Conservation (phyloP, 2,888 invertebrate genomes). For the Scaptomyza parva region DNA sequence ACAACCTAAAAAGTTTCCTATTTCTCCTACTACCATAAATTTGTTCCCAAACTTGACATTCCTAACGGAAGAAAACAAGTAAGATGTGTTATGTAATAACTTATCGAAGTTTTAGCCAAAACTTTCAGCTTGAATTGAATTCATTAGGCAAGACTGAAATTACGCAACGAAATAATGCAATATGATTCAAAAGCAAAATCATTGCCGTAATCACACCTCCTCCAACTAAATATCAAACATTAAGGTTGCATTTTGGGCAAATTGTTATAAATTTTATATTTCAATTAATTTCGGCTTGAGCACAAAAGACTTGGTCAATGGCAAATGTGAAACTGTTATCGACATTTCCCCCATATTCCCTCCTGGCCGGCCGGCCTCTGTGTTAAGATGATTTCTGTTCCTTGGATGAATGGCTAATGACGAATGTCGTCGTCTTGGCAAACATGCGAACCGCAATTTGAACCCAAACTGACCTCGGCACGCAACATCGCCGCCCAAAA, state of each 20-base stretch:
- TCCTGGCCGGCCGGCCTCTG: no score
- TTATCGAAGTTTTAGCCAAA: neutral
- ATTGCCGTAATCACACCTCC: slow-evolving; percentile 18
- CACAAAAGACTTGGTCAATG: slow-evolving; percentile 22
- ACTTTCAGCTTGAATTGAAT: slow-evolving; percentile 1
- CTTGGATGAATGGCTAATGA: slow-evolving; percentile 51
- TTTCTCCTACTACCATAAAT: neutral
- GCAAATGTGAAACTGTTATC: slow-evolving; percentile 31
- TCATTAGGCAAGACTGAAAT: slow-evolving; percentile 1
- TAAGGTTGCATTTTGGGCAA: neutral
- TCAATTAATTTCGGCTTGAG: slow-evolving; percentile 55
- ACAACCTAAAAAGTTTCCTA: neutral
- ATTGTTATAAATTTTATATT: slow-evolving; percentile 52
- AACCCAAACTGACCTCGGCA: slow-evolving; percentile 51
- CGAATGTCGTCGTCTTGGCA: slow-evolving; percentile 46
- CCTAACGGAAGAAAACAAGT: neutral
- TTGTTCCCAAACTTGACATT: neutral
- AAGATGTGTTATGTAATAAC: neutral
- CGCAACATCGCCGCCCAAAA: slow-evolving; percentile 33
- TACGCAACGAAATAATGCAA: slow-evolving; percentile 18
- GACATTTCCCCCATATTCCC: slow-evolving; percentile 42
- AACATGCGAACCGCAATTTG: slow-evolving; percentile 43
- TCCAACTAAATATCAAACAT: neutral
- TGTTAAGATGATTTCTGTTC: neutral
- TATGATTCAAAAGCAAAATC: slow-evolving; percentile 9